These are phyloP conservation scores for Delia radicum DNA, from an alignment of 1,140 invertebrate species.

Conservation along the genomic window DNA sequence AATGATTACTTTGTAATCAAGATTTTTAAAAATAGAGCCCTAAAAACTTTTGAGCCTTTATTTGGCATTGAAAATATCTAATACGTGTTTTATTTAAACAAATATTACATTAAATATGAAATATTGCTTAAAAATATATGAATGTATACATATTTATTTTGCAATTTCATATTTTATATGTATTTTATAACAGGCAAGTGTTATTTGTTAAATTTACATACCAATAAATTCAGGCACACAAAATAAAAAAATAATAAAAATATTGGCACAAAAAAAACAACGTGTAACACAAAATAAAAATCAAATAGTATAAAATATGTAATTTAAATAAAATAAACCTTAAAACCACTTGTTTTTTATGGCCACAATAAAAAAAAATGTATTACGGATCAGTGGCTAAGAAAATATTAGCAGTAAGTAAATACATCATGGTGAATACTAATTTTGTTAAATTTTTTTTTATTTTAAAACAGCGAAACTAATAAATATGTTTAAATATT, in stretches of 20 bases:
- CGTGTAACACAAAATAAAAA: background rate
- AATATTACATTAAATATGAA: background rate
- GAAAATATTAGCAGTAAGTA: slow-evolving; percentile 7
- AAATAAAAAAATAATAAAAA: background rate
- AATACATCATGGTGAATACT: too few relatives aligned
- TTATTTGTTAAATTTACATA: background rate
- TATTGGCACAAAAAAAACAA: background rate
- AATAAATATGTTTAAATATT: too few relatives aligned
- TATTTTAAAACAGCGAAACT: too few relatives aligned
- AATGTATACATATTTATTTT: too few relatives aligned
- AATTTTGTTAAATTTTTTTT: too few relatives aligned
- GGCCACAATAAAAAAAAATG: background rate
- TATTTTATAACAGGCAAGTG: background rate
- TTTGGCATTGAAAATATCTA: too few relatives aligned
- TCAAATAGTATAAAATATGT: background rate
- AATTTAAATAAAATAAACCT: background rate
- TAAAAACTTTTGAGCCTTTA: too few relatives aligned
- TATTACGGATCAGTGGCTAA: background rate
- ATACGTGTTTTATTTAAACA: too few relatives aligned
- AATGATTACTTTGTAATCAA: too few relatives aligned
- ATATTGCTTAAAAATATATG: background rate
- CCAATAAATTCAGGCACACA: background rate
- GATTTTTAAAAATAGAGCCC: too few relatives aligned
- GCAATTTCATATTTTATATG: background rate
- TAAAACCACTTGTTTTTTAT: background rate